Evolutionary conservation across 1,140 invertebrate species (phyloP).

Genomic region (Zaprionus ornatus): DNA sequence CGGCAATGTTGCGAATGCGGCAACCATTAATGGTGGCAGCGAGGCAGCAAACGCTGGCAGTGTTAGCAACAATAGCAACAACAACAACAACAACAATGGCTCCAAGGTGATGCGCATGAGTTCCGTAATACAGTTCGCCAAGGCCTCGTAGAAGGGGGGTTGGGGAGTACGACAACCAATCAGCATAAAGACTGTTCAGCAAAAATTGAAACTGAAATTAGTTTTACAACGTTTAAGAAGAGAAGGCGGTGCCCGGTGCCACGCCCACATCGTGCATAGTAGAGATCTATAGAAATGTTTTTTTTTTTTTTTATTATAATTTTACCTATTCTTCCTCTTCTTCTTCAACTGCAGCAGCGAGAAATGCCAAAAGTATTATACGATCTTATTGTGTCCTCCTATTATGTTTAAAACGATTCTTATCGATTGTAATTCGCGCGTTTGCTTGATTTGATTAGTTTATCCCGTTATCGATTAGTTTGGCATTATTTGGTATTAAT

Average conservation of each 20-base stretch:
- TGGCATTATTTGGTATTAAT: constrained; percentile 56
- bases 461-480: constrained; percentile 57
- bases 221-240: constrained; percentile 50
- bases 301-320: constrained; percentile 29
- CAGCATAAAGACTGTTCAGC: constrained; percentile 75
- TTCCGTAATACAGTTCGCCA: constrained; percentile 92
- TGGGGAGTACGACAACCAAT: constrained; percentile 31
- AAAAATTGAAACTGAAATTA: constrained; percentile 75
- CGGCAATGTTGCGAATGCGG: background rate
- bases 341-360: constrained; percentile 30
- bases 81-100: constrained; percentile 13
- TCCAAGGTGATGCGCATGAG: constrained; percentile 86
- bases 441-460: constrained; percentile 30
- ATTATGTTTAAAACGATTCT: constrained; percentile 41
- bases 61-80: background rate
- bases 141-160: constrained; percentile 86
- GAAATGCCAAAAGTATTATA: constrained; percentile 82
- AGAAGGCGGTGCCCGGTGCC: constrained; percentile 7
- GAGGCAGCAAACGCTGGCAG: constrained; percentile 14
- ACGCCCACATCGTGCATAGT: background rate
- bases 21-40: background rate
- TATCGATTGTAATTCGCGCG: constrained; percentile 25
- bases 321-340: background rate
- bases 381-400: constrained; percentile 27
- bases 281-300: constrained; percentile 4